Evolutionary conservation across 1,140 invertebrate species (phyloP).

Genomic region (Euura saliciscinereae): DNA sequence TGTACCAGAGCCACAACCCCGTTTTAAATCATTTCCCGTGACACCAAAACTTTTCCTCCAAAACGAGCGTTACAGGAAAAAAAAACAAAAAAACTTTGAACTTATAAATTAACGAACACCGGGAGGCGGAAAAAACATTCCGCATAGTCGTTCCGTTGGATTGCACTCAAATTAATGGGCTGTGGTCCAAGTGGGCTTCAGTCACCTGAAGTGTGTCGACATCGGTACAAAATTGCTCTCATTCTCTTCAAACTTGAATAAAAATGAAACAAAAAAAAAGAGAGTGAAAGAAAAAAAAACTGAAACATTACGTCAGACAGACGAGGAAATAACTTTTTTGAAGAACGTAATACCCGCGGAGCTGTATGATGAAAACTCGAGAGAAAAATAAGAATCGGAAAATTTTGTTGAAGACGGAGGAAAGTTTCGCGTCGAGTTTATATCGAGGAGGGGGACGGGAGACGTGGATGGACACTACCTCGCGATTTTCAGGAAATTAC

Average conservation of each 20-base stretch:
- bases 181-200: too few species aligned
- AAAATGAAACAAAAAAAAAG: too few species aligned
- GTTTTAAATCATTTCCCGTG: not conserved
- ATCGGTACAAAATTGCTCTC: too few species aligned
- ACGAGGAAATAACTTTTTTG: too few species aligned
- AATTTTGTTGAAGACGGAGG: not conserved
- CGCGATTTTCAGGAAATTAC: not conserved
- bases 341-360: too few species aligned
- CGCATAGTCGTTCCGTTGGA: not conserved
- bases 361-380: not conserved
- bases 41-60: not conserved
- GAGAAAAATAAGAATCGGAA: not conserved
- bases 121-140: not conserved
- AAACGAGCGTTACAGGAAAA: too few species aligned
- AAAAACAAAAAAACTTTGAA: not conserved
- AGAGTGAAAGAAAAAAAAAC: too few species aligned
- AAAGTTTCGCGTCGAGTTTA: not conserved
- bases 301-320: too few species aligned
- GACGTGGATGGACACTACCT: not conserved
- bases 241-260: too few species aligned
- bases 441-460: not conserved
- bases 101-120: not conserved
- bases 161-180: too few species aligned
- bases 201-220: too few species aligned
- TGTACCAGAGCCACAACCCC: not conserved